phyloP scores from a whole-genome alignment of 2,113 vertebrate genomes.

The Pantherophis guttatus region DNA sequence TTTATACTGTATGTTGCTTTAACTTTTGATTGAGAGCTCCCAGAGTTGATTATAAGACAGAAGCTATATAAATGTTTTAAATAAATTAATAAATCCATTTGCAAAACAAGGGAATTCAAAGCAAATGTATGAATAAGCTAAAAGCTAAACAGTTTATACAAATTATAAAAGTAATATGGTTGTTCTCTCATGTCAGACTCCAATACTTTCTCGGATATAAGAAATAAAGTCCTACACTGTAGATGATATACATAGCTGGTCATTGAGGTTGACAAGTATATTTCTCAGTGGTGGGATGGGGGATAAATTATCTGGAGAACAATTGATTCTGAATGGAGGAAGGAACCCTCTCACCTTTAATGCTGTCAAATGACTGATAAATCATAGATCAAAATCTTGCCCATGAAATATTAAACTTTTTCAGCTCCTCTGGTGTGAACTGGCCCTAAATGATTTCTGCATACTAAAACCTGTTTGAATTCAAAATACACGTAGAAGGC shows the following conservation, averaged over 20 bases:
- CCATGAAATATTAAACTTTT: conserved; percentile 71
- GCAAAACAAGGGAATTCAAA: not conserved
- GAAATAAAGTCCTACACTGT: conserved; percentile 32
- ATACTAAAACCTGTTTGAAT: conserved; percentile 62
- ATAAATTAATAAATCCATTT: not conserved
- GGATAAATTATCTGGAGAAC: conserved; percentile 48
- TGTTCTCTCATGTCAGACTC: not conserved
- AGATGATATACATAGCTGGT: conserved; percentile 26
- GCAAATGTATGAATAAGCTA: not conserved
- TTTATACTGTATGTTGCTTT: not conserved
- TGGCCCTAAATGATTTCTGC: conserved; percentile 62
- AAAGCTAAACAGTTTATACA: conserved; percentile 9
- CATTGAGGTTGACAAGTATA: conserved; percentile 56
- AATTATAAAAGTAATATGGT: conserved; percentile 17
- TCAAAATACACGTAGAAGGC: conserved; percentile 58
- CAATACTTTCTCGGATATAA: conserved; percentile 32
- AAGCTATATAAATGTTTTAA: not conserved
- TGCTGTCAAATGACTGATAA: conserved; percentile 67
- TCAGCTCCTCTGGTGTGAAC: conserved; percentile 44
- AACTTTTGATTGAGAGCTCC: not conserved
- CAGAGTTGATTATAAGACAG: not conserved
- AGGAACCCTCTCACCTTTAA: conserved; percentile 26
- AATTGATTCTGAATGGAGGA: conserved; percentile 64
- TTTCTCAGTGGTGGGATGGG: conserved; percentile 38
- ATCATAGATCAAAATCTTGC: conserved; percentile 73